phyloP scores from a whole-genome alignment of 2,888 invertebrate species.

The Nowickia ferox region DNA sequence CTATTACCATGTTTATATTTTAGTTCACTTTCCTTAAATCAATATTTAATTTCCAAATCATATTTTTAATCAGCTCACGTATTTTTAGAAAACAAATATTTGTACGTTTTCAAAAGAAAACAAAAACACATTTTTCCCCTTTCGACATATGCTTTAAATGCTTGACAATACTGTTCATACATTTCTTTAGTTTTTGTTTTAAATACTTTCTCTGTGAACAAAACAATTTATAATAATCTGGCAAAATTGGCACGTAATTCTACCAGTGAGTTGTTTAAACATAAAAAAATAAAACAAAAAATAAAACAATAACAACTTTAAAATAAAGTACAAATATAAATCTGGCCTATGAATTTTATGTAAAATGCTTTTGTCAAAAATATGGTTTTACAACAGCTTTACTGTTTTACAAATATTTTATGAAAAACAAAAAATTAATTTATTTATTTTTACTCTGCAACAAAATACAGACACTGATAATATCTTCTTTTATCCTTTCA shows the following conservation, averaged over 20 bases:
- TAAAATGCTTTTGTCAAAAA: neutral
- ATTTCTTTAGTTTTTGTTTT: neutral
- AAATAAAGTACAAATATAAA: neutral
- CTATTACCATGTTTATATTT: neutral
- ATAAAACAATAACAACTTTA: neutral
- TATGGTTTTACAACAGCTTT: neutral
- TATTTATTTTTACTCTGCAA: neutral
- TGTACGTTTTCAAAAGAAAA: slow-evolving; percentile 10
- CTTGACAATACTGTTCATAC: slow-evolving; percentile 15
- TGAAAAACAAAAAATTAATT: neutral
- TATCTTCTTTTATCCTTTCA: too few relatives aligned
- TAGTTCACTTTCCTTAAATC: slow-evolving; percentile 66
- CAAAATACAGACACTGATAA: neutral
- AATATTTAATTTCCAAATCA: slow-evolving; percentile 47
- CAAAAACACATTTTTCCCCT: slow-evolving; percentile 17
- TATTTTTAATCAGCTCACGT: slow-evolving; percentile 64
- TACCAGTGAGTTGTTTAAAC: slow-evolving; percentile 13
- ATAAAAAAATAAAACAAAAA: neutral
- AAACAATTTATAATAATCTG: slow-evolving; percentile 43
- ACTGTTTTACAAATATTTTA: neutral
- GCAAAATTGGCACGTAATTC: slow-evolving; percentile 58
- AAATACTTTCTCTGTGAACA: slow-evolving; percentile 60
- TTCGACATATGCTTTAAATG: slow-evolving; percentile 56
- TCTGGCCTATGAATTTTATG: too few relatives aligned
- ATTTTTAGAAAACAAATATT: slow-evolving; percentile 50